These are phyloP conservation scores for Callipepla squamata DNA, from an alignment of 2,113 vertebrate species.

Conservation along the genomic window DNA sequence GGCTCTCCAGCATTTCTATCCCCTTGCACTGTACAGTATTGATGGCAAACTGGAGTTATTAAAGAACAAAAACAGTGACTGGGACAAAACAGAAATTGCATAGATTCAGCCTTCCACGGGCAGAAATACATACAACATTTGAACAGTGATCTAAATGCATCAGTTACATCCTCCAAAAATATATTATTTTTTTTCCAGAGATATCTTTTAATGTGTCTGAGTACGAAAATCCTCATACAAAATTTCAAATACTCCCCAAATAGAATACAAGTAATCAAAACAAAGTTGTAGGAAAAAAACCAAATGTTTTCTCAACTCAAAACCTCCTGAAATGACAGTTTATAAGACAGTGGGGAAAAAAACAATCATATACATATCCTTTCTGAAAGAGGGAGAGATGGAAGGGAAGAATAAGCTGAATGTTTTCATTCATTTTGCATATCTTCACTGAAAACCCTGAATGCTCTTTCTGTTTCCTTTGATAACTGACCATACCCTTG, in stretches of 20 bases:
- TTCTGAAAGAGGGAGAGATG: background rate
- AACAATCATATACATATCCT: background rate
- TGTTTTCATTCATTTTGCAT: background rate
- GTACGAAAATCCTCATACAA: background rate
- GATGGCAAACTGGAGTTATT: accelerated
- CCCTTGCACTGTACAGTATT: background rate
- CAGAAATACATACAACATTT: background rate
- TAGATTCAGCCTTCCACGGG: background rate
- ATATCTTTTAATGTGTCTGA: background rate
- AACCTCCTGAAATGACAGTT: slow-evolving; percentile 30
- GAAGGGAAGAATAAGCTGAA: background rate
- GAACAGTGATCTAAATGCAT: background rate
- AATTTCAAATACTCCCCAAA: background rate
- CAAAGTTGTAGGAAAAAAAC: background rate
- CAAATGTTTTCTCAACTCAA: background rate
- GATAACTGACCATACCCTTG: background rate
- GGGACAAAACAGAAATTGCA: background rate
- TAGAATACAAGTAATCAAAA: background rate
- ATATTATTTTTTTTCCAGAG: background rate
- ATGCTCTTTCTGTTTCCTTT: background rate
- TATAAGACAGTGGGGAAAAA: background rate
- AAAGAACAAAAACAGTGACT: background rate
- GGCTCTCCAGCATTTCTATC: background rate
- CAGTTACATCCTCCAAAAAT: background rate
- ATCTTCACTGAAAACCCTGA: background rate